A percentile compares a stretch with the other conserved stretches of the same genome.
These are phyloP conservation scores for Sitodiplosis mosellana DNA, from an alignment of 1,140 invertebrate genomes.

Conservation along the genomic window DNA sequence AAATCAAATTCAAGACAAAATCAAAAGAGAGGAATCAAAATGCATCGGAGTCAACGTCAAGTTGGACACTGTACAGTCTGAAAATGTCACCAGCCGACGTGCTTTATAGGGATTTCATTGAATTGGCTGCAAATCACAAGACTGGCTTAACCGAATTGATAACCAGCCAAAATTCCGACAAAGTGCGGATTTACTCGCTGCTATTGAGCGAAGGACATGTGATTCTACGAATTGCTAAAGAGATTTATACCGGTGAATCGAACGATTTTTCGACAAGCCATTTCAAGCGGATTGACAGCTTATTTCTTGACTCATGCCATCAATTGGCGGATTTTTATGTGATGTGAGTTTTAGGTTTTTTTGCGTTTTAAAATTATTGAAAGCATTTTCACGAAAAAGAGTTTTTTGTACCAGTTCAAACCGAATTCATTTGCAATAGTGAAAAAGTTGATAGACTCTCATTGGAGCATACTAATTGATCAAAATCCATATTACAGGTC, in stretches of 20 bases:
- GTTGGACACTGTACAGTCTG: background rate
- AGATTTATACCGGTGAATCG: background rate
- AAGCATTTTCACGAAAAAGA: too few relatives aligned
- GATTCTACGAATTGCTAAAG: background rate
- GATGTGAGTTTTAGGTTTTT: background rate
- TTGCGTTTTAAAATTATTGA: too few relatives aligned
- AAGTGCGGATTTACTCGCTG: background rate
- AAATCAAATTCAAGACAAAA: background rate
- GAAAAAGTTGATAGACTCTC: too few relatives aligned
- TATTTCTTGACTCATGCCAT: slow-evolving; percentile 1
- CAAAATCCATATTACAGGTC: background rate
- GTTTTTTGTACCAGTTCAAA: too few relatives aligned
- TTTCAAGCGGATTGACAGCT: background rate
- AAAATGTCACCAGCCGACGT: background rate
- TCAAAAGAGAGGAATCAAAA: too few relatives aligned
- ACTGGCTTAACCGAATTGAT: background rate
- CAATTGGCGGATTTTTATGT: background rate
- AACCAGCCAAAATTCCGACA: too few relatives aligned
- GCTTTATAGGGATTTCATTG: background rate
- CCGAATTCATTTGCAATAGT: too few relatives aligned
- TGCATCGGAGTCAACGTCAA: background rate
- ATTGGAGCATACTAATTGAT: too few relatives aligned
- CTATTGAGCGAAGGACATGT: background rate
- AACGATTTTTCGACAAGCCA: background rate
- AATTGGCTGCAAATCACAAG: background rate